These are phyloP conservation scores for Carcharodon carcharias DNA, from an alignment of 2,797 vertebrate species.

Conservation along the genomic window DNA sequence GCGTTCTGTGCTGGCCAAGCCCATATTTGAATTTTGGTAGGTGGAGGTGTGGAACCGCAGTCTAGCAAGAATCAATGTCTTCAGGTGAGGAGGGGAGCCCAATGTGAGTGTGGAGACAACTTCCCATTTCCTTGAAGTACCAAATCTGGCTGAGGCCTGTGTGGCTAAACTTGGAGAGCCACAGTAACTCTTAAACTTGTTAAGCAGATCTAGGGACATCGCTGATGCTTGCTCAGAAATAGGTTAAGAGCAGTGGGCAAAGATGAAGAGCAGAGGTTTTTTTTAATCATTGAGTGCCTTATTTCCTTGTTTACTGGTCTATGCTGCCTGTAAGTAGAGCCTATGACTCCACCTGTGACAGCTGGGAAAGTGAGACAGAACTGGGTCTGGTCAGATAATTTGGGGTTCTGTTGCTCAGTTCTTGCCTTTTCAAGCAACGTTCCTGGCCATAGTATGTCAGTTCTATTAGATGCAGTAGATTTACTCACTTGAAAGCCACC, in stretches of 20 bases:
- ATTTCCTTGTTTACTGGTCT: neutral
- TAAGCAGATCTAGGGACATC: neutral
- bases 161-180: neutral
- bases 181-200: neutral
- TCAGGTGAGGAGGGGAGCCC: neutral
- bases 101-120: neutral
- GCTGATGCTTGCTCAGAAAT: neutral
- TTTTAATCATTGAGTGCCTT: neutral
- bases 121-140: neutral
- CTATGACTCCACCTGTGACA: neutral
- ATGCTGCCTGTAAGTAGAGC: neutral
- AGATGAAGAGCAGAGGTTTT: neutral
- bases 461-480: conserved; percentile 14
- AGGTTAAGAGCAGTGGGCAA: neutral
- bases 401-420: neutral
- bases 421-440: conserved; percentile 21
- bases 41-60: neutral
- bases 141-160: neutral
- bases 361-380: neutral
- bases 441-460: neutral
- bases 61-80: neutral
- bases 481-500: conserved; percentile 20
- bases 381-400: neutral
- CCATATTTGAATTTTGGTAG: neutral
- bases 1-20: neutral